These are phyloP conservation scores for Phainopepla nitens DNA, from an alignment of 2,113 vertebrate genomes.

Conservation along the genomic window DNA sequence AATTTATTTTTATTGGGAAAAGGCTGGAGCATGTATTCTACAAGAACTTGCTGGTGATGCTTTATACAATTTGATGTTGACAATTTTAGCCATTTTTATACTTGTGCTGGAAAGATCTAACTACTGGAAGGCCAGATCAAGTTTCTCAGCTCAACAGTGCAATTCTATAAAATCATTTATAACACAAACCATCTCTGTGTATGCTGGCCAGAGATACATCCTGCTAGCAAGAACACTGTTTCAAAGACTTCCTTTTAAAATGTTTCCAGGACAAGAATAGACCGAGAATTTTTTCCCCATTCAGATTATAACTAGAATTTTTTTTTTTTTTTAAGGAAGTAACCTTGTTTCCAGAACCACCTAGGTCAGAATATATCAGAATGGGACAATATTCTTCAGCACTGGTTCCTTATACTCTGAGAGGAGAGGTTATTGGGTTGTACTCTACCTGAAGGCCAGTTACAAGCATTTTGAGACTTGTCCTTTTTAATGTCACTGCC, in stretches of 20 bases:
- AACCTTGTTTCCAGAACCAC: background rate
- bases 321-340: background rate
- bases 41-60: background rate
- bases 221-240: conserved; percentile 18
- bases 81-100: background rate
- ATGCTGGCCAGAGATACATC: conserved; percentile 28
- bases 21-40: background rate
- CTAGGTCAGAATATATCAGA: background rate
- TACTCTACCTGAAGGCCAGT: background rate
- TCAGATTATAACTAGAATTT: background rate
- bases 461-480: background rate
- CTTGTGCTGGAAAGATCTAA: conserved; percentile 2
- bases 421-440: background rate
- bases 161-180: conserved; percentile 30
- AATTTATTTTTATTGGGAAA: background rate
- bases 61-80: background rate
- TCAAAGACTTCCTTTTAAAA: conserved; percentile 32
- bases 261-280: conserved; percentile 21
- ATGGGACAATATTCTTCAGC: background rate
- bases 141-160: background rate
- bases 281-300: background rate
- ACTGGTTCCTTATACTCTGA: accelerated
- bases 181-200: conserved; percentile 14
- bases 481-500: background rate
- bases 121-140: background rate